Evolutionary conservation across 30 jellyfish, hydroid and myxozoan genomes (phyloP), one percentile per base, ranked within the genome.

Genomic region (Catostylus mosaicus): DNA sequence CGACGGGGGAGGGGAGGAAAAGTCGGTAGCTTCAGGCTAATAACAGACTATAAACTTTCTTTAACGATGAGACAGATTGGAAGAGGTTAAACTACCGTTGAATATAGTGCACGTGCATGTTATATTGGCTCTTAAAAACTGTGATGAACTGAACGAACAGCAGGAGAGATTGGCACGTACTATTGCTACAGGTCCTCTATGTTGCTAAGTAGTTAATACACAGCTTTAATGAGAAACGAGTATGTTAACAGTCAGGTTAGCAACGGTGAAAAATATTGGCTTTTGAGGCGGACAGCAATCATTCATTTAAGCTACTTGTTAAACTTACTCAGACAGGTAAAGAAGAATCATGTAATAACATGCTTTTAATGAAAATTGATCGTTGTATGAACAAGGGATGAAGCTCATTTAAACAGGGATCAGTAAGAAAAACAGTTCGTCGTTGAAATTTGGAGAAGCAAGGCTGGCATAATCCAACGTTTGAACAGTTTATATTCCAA

Each of bases 401-500:
- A 32, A 70, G 45, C 47, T 2, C 30, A 60, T 76, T 76, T 76
- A 45, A 56, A 54, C 67, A 54, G 38, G 88, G 88, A 76, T 76
- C 67, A 54, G 88, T 1, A 76, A 76, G 88, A 32, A 76, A 24
- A 76, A 76, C 76, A 36, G 67, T 50, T 52, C 59, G 65, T 56
- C 78, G 68, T 76, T 76, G 88, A 76, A 76, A 76, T 76, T 76
- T 27, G 88, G 48, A 76, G 78, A 57, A 60, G 24, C 78, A 9
- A 23, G 66, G 78, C 78, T 27, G 47, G 32, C 78, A 35, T 76
- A 76, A 76, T 76, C 88, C 88, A 18, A 6, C 76, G 88, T 76
- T 76, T 76, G 88, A 30, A 76, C 78, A 76, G 88, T 76, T 50
- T 60, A 59, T 76, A 36, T 76, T 76, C 70, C 88, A 57, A 76